These are phyloP conservation scores for Polydrusus cervinus DNA, from an alignment of 2,888 invertebrate species.

Conservation along the genomic window DNA sequence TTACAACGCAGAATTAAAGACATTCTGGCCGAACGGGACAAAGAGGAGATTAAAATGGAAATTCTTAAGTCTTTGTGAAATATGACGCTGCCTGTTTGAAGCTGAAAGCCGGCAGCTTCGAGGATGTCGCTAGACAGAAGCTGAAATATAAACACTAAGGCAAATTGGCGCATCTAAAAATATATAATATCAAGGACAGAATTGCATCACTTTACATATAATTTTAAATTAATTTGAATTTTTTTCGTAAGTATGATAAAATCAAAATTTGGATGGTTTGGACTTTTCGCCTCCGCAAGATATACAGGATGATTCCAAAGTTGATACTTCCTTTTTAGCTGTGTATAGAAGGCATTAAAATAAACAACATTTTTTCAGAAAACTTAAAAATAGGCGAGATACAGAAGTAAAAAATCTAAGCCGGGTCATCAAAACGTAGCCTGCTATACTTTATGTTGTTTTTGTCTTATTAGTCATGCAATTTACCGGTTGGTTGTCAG, in stretches of 20 bases:
- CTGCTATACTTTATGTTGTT: no score
- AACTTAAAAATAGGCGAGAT: no score
- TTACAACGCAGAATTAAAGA: slow-evolving; percentile 47
- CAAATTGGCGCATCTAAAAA: slow-evolving; percentile 1
- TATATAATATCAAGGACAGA: background rate
- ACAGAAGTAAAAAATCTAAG: no score
- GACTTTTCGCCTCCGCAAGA: no score
- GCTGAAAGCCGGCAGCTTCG: slow-evolving; percentile 37
- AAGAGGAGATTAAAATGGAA: slow-evolving; percentile 53
- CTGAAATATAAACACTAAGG: slow-evolving; percentile 5
- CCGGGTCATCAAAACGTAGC: no score
- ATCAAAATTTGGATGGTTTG: background rate
- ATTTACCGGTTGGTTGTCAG: no score
- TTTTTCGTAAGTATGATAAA: background rate
- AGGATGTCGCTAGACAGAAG: background rate
- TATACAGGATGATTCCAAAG: no score
- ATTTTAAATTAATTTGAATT: background rate
- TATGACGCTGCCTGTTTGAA: slow-evolving; percentile 50
- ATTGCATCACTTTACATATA: background rate
- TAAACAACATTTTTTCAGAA: no score
- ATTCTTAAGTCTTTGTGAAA: slow-evolving; percentile 52
- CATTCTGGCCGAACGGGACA: slow-evolving; percentile 47
- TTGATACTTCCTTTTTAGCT: no score
- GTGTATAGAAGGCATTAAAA: no score
- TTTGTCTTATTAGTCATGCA: no score